phyloP scores from a whole-genome alignment of 1,140 invertebrate genomes.

The Hetaerina americana region DNA sequence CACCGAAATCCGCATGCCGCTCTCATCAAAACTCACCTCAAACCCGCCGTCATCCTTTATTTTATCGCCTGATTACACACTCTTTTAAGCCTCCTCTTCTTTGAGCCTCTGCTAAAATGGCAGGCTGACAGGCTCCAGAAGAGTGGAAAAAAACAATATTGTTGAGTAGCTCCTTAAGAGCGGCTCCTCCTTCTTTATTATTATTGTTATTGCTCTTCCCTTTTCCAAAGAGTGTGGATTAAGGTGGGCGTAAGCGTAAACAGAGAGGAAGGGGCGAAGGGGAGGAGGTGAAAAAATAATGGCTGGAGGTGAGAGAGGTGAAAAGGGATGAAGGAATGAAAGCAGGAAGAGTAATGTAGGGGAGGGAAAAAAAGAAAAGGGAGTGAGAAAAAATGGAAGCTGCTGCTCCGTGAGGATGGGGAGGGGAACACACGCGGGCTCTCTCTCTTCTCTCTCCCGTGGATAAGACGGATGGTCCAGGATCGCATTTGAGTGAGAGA shows the following conservation, averaged over 20 bases:
- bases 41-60: neutral
- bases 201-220: no score
- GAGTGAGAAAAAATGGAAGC: slow-evolving; percentile 19
- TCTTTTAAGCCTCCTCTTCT: neutral
- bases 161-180: neutral
- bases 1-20: no score
- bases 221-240: no score
- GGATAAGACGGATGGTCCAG: neutral
- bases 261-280: no score
- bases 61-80: neutral
- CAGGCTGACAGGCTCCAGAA: neutral
- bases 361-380: slow-evolving; percentile 13
- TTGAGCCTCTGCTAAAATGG: no score
- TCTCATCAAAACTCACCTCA: no score
- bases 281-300: no score
- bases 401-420: slow-evolving; percentile 1
- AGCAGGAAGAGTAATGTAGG: neutral
- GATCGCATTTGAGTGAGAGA: neutral
- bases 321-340: neutral
- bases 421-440: no score
- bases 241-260: no score
- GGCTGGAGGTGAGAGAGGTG: no score
- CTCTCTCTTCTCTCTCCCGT: neutral
- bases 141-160: no score
- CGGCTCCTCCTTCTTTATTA: no score